Base-by-base conservation (phyloP, 1,140 invertebrate species). In the Rhagoletis zephyria region DNA sequence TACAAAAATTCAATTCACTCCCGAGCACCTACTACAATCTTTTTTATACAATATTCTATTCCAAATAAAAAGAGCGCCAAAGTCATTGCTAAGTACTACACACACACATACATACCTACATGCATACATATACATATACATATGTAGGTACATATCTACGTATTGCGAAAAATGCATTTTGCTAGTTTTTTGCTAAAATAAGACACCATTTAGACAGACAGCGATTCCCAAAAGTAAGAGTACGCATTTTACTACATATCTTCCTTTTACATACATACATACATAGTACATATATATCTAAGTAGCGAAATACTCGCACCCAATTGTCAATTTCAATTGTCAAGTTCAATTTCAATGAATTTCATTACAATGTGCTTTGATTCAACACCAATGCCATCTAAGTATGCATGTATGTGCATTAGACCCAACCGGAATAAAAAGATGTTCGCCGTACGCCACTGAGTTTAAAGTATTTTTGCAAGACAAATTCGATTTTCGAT, bases 331-430 rank as follows among this genome's bases (percentile, higher is more conserved):
- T 77, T 77, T 77, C 74, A 77, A 77, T 77, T 81, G 74, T 81
- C 74, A 81, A 81, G 74, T 81, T 81, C 74, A 81, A 81, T 81
- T 81, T 81, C 74, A 81, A 81, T 81, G 74, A 56, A 81, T 81
- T 81, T 81, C 48, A 81, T 81, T 81, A 56, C 42, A 19, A 10
- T 51, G 14, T n/a, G 5, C 74, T 30, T 51, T 81, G 51, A 59
- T 30, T 19, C 9, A 9, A 77, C n/a, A n/a, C 5, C 14, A 7
- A 3, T 81, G 48, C 6, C 16, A 7, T n/a, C 16, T 30, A 30
- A 30, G 30, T 30, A 30, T 30, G 0, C 30, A 30, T 30, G 30
- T 30, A 30, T 30, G 30, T 30, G 30, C 30, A 30, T 30, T 30
- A 30, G 30, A 30, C 30, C 30, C 30, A 30, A 30, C 30, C 30